phyloP scores from a whole-genome alignment of 2,797 vertebrate genomes.

The Arrhamphus sclerolepis region DNA sequence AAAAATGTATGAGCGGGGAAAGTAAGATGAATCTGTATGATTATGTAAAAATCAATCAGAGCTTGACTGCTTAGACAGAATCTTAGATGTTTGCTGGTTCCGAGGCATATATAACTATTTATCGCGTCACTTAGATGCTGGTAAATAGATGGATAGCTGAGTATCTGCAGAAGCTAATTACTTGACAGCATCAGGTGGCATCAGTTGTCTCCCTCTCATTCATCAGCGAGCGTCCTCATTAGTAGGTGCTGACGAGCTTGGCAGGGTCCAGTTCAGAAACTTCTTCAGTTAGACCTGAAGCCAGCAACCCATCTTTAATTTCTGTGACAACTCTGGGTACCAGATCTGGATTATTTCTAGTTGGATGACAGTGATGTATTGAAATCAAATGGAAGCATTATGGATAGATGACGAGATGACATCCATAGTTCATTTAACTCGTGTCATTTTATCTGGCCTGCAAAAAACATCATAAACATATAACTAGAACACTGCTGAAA shows the following conservation, averaged over 20 bases:
- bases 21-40: too few relatives aligned
- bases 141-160: background rate
- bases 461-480: too few relatives aligned
- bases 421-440: background rate
- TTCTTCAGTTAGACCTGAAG: slow-evolving; percentile 29
- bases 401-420: background rate
- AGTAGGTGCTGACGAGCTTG: slow-evolving; percentile 54
- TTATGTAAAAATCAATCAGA: background rate
- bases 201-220: slow-evolving; percentile 27
- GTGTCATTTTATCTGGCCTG: too few relatives aligned
- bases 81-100: background rate
- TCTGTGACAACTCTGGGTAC: background rate
- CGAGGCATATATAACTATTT: slow-evolving; percentile 3
- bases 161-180: slow-evolving; percentile 33
- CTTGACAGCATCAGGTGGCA: slow-evolving; percentile 42
- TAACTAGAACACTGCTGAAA: too few relatives aligned
- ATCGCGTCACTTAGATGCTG: slow-evolving; percentile 4
- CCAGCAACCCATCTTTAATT: slow-evolving; percentile 3
- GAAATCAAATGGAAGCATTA: background rate
- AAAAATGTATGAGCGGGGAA: too few relatives aligned
- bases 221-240: slow-evolving; percentile 45
- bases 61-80: background rate
- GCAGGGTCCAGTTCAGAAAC: slow-evolving; percentile 32
- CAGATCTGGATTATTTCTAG: background rate
- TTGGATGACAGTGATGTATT: background rate